These are phyloP conservation scores for Forbesichthys agassizii DNA, from an alignment of 2,113 vertebrate genomes.

Conservation along the genomic window DNA sequence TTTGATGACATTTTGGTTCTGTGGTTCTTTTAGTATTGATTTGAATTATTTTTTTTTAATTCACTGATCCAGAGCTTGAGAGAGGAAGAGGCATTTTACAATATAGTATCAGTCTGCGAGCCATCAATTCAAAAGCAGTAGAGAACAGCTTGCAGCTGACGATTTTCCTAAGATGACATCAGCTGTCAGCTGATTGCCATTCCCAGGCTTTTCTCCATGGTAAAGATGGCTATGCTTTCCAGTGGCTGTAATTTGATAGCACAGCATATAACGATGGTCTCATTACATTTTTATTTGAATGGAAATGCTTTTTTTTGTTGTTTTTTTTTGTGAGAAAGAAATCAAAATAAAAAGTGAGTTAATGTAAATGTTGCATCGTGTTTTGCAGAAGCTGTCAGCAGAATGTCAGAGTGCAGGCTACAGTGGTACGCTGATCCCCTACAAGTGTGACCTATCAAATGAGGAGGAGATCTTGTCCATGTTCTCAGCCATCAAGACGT, in stretches of 20 bases:
- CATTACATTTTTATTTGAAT: no score
- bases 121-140: no score
- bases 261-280: no score
- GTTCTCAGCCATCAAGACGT: conserved; percentile 92
- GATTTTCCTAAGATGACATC: no score
- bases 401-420: conserved; percentile 95
- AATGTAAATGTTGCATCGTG: conserved; percentile 14
- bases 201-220: no score
- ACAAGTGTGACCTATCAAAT: conserved; percentile 92
- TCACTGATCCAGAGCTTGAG: neutral
- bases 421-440: conserved; percentile 88
- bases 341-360: neutral
- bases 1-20: neutral
- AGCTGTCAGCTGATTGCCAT: no score
- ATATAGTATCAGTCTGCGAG: no score
- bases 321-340: neutral
- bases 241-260: no score
- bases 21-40: neutral
- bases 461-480: conserved; percentile 98
- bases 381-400: conserved; percentile 87
- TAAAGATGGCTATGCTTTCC: no score
- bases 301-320: neutral
- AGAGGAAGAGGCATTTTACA: no score
- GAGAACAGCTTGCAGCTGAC: no score
- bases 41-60: neutral